Conservation (phyloP, 30 jellyfish, hydroid and myxozoan genomes). For the Aurelia sp. region DNA sequence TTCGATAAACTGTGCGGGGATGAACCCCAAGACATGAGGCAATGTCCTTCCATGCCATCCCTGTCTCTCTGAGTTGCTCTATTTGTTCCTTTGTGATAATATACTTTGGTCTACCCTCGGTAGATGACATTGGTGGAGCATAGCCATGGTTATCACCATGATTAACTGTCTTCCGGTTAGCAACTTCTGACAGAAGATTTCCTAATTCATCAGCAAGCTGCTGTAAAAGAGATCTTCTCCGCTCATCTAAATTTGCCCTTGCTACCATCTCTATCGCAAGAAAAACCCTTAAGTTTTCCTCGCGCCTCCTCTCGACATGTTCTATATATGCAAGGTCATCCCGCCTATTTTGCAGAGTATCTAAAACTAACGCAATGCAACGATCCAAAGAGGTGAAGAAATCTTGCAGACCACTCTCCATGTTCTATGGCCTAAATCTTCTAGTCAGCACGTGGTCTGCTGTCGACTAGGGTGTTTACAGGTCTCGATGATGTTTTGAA, state of each 20-base stretch:
- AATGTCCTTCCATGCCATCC: slow-evolving; percentile 17
- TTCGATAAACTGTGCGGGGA: slow-evolving; percentile 8
- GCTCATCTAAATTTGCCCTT: not conserved
- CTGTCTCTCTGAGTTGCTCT: slow-evolving; percentile 5
- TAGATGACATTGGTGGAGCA: not conserved
- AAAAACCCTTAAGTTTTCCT: not conserved
- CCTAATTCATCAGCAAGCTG: too few species aligned
- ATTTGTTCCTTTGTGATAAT: not conserved
- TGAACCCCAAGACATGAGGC: slow-evolving; percentile 10
- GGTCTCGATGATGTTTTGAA: not conserved
- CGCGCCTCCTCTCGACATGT: not conserved
- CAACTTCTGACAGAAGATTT: not conserved
- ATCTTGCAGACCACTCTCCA: not conserved
- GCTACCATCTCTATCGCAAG: slow-evolving; percentile 6
- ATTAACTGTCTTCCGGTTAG: not conserved
- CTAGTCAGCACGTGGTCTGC: too few species aligned
- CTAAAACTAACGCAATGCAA: not conserved
- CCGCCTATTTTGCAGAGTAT: not conserved
- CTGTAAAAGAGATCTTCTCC: too few species aligned
- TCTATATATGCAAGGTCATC: not conserved
- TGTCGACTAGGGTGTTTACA: not conserved
- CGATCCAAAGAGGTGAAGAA: not conserved
- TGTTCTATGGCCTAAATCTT: not conserved
- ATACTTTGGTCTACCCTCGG: slow-evolving; percentile 23
- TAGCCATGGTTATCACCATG: not conserved